Base-by-base conservation (phyloP, 2,888 invertebrate species). In the Drosophila macrothrix region DNA sequence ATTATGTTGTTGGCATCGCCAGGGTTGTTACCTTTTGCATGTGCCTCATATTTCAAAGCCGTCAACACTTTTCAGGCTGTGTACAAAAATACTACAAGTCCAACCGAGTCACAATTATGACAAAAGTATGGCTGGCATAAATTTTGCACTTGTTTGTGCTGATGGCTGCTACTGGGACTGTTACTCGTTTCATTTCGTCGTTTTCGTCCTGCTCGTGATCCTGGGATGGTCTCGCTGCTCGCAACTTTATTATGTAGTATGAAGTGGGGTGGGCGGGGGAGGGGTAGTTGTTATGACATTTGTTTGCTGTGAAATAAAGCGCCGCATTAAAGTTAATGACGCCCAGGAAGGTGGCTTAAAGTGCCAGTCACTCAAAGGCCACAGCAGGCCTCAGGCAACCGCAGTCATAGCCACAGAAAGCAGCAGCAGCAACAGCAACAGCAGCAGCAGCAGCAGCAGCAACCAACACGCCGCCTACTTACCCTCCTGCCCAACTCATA, bases 261-360 rank as follows among this genome's bases (percentile, higher is more conserved):
- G 55, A 46, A 54, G 14, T 53, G 16, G 2, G 31, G 2, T 2
- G 31, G 9, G 0, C 0, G 0, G 1, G 74, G 37, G 62, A 0
- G 0, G 31, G 31, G 35, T 67, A 69, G 90, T 83, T 88, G 86
- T 86, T 90, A 85, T 86, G 85, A 89, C 85, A 89, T 86, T 86
- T 90, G 90, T 86, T 86, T 84, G 86, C 82, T 83, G 87, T 82
- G 84, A 86, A 87, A 90, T 90, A 87, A 87, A 86, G 87, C 89
- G 84, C 60, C 76, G 78, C 88, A 90, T 86, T 90, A 88, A 88
- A 88, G 88, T 88, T 88, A 88, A 88, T 90, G 87, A 90, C 82
- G 86, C 80, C 84, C 89, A 79, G 88, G 83, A 88, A 85, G 86
- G 82, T 85, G 85, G 77, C 85, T 90, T 90, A 85, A 86, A 85